Evolutionary conservation across 2,113 vertebrate genomes (phyloP).

Genomic region (Ophiodon elongatus): DNA sequence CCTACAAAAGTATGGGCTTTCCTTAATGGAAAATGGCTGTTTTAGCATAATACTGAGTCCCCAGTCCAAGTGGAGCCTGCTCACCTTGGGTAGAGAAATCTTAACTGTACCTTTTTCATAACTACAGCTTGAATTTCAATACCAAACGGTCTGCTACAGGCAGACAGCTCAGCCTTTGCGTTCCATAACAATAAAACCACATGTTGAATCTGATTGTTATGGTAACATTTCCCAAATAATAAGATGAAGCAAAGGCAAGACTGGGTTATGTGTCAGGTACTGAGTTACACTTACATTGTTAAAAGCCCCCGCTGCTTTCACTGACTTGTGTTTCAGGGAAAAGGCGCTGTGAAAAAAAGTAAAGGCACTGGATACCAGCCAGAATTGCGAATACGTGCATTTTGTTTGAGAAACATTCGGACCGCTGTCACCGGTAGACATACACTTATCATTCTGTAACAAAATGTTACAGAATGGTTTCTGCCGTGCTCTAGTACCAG

Average conservation of each 20-base stretch:
- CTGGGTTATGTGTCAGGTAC: slow-evolving; percentile 52
- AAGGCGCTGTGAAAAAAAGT: background rate
- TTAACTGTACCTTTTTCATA: slow-evolving; percentile 49
- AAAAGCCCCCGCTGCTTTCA: slow-evolving; percentile 35
- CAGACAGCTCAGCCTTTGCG: slow-evolving; percentile 53
- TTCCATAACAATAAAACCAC: slow-evolving; percentile 67
- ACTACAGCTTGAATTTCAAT: slow-evolving; percentile 62
- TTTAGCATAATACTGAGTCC: background rate
- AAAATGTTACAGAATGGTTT: background rate
- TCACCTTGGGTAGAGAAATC: slow-evolving; percentile 47
- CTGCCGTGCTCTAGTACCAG: background rate
- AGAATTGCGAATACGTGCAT: slow-evolving; percentile 40
- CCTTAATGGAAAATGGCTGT: slow-evolving; percentile 14
- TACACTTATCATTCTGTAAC: too few relatives aligned
- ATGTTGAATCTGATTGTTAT: slow-evolving; percentile 76
- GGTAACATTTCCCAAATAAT: slow-evolving; percentile 73
- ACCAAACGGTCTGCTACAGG: slow-evolving; percentile 50
- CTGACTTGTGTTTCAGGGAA: slow-evolving; percentile 45
- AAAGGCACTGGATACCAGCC: slow-evolving; percentile 26
- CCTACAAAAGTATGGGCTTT: slow-evolving; percentile 6
- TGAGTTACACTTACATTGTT: slow-evolving; percentile 51
- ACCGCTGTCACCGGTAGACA: slow-evolving; percentile 13
- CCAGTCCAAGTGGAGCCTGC: slow-evolving; percentile 3
- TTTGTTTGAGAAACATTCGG: slow-evolving; percentile 36
- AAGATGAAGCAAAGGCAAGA: slow-evolving; percentile 36